Conservation (phyloP, 2,113 vertebrate species). For the Chelonoidis abingdonii region DNA sequence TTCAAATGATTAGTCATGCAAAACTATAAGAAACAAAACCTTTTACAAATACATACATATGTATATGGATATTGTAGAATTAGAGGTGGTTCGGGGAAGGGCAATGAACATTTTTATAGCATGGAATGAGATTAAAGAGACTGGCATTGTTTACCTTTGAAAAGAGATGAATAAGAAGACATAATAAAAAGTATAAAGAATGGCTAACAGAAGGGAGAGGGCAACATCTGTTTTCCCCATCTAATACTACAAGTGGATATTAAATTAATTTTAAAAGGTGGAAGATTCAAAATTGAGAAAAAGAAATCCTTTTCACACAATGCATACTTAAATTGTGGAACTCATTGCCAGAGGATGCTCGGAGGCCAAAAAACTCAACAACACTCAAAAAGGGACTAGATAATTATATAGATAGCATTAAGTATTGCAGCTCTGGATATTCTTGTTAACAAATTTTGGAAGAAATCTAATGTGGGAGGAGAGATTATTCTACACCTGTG, state of each 20-base stretch:
- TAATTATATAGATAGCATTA: too few relatives aligned
- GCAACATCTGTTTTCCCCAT: background rate
- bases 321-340: too few relatives aligned
- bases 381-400: too few relatives aligned
- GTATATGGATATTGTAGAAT: background rate
- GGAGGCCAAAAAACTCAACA: too few relatives aligned
- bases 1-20: background rate
- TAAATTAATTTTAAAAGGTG: too few relatives aligned
- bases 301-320: too few relatives aligned
- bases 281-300: too few relatives aligned
- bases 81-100: background rate
- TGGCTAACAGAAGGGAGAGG: background rate
- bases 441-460: too few relatives aligned
- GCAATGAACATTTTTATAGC: background rate
- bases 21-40: background rate
- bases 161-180: background rate
- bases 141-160: background rate
- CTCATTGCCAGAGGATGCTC: too few relatives aligned
- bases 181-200: background rate
- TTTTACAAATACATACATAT: background rate
- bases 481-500: too few relatives aligned
- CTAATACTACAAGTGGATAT: background rate
- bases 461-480: too few relatives aligned
- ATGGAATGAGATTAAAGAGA: background rate
- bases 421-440: too few relatives aligned